Evolutionary conservation across 2,888 invertebrate species (phyloP).

Genomic region (Caenorhabditis auriculariae): DNA sequence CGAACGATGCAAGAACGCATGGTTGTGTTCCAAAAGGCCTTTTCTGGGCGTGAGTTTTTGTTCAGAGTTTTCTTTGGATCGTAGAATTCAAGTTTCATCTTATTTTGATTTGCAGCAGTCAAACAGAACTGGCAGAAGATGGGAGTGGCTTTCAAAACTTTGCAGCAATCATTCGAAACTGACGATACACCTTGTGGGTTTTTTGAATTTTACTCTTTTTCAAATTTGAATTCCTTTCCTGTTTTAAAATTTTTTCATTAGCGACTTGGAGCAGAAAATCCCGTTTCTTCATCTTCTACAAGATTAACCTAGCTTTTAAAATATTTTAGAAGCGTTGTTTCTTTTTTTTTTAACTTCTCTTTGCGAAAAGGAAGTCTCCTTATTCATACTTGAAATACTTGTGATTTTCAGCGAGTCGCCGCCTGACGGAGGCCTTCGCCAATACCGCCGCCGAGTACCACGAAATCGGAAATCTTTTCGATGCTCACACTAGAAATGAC

Average conservation of each 20-base stretch:
- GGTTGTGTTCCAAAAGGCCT: slow-evolving; percentile 82
- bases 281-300: too few relatives aligned
- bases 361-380: too few relatives aligned
- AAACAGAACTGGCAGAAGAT: slow-evolving; percentile 88
- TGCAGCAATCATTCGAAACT: slow-evolving; percentile 81
- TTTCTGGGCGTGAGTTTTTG: slow-evolving; percentile 72
- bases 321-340: too few relatives aligned
- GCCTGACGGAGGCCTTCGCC: slow-evolving; percentile 43
- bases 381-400: too few relatives aligned
- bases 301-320: too few relatives aligned
- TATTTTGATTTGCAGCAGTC: slow-evolving; percentile 68
- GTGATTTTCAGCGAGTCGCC: slow-evolving; percentile 26
- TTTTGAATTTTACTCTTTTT: neutral
- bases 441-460: slow-evolving; percentile 41
- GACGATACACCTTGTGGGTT: slow-evolving; percentile 67
- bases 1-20: slow-evolving; percentile 80
- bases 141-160: slow-evolving; percentile 80
- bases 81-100: neutral
- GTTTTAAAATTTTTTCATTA: too few relatives aligned
- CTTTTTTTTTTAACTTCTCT: too few relatives aligned
- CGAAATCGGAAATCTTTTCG: slow-evolving; percentile 39
- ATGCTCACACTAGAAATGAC: slow-evolving; percentile 68
- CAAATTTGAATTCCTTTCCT: too few relatives aligned
- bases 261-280: too few relatives aligned
- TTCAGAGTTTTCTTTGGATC: neutral